phyloP scores from a whole-genome alignment of 2,888 invertebrate genomes.

The Drosophila fungiperda region DNA sequence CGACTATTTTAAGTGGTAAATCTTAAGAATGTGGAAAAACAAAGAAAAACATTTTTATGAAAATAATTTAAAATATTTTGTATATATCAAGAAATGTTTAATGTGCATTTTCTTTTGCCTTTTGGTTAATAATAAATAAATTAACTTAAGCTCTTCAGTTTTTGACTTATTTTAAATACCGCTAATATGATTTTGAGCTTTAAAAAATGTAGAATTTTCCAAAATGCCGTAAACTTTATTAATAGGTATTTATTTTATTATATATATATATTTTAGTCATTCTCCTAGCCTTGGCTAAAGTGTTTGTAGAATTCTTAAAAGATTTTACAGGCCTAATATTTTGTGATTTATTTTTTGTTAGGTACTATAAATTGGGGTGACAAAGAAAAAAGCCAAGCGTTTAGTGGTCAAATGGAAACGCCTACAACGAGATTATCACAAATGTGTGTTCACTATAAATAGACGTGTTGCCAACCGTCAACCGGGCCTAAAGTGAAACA shows the following conservation, averaged over 20 bases:
- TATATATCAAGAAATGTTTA: background rate
- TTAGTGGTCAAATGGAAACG: conserved; percentile 38
- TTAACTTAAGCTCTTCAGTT: background rate
- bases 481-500: conserved; percentile 31
- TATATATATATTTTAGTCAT: conserved; percentile 7
- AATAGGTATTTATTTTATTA: conserved; percentile 28
- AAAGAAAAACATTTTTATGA: background rate
- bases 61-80: background rate
- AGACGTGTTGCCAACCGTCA: conserved; percentile 30
- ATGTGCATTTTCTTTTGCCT: background rate
- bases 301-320: conserved; percentile 49
- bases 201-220: background rate
- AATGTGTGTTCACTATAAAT: conserved; percentile 35
- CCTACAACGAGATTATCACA: conserved; percentile 51
- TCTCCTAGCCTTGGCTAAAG: conserved; percentile 45
- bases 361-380: conserved; percentile 24
- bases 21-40: background rate
- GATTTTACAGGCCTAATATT: conserved; percentile 24
- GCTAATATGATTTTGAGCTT: conserved; percentile 9
- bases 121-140: background rate
- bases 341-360: conserved; percentile 2
- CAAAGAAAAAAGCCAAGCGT: conserved; percentile 13
- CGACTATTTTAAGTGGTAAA: conserved; percentile 3
- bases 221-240: conserved; percentile 32
- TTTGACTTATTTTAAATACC: background rate